Percentiles rank a stretch among this genome's conserved stretches.
Conservation (phyloP, 2,888 invertebrate genomes). For the Ormia ochracea region DNA sequence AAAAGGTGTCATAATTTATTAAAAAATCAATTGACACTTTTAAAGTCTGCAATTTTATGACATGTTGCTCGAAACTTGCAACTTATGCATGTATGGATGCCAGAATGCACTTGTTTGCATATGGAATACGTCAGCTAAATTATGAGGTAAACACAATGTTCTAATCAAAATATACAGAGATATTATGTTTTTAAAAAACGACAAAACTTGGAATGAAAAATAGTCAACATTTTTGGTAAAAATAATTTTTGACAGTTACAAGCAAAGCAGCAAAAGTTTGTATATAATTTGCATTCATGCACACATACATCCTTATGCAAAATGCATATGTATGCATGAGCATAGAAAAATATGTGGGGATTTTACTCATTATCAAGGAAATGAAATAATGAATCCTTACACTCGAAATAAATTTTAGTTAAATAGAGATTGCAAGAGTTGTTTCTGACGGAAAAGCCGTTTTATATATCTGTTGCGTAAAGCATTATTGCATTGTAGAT, state of each 20-base stretch:
- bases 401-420: too few species aligned
- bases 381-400: too few species aligned
- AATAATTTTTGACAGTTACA: slow-evolving; percentile 44
- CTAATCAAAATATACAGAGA: not conserved
- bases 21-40: not conserved
- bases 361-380: too few species aligned
- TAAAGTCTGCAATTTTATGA: not conserved
- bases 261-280: slow-evolving; percentile 6
- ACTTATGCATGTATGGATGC: not conserved
- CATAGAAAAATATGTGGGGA: too few species aligned
- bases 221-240: slow-evolving; percentile 7
- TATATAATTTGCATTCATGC: slow-evolving; percentile 22
- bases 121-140: slow-evolving; percentile 18
- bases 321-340: too few species aligned
- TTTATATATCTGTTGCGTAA: too few species aligned
- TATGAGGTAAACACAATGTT: slow-evolving; percentile 20
- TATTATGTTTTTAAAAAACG: not conserved
- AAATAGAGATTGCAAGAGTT: too few species aligned
- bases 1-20: too few species aligned
- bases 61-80: not conserved
- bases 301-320: too few species aligned
- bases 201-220: slow-evolving; percentile 12
- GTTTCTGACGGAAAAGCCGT: too few species aligned
- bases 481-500: too few species aligned
- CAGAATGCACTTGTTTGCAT: not conserved